Base-by-base conservation (phyloP, 2,797 vertebrate genomes). In the Syndactyla subalaris region DNA sequence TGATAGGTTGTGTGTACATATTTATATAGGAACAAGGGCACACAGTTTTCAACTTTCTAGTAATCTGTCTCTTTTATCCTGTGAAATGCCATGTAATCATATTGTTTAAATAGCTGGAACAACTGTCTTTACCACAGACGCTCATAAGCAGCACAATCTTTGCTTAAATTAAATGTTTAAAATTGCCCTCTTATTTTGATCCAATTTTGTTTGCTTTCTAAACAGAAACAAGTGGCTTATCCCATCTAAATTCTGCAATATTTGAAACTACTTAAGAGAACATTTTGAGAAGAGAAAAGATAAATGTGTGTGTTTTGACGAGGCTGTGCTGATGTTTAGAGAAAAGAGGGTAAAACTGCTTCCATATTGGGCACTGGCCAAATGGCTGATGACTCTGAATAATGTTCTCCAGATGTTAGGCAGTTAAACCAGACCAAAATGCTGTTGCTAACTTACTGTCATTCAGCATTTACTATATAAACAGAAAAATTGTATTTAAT, bases 31-130 rank as follows among this genome's bases (percentile, higher is more conserved):
- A 96, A 58, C 9, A 58, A 88, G 76, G 92, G 91, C 88, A 89
- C 76, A 88, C 82, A 67, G 84, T 82, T 87, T 92, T 78, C 92
- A 88, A 81, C 91, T 96, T 96, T 71, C 89, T 77, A 78, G 91
- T 86, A 96, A 95, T 92, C 92, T 92, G 55, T 94, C 91, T 95
- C 74, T 84, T 89, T 92, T 88, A 77, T 86, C 59, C 83, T 90
- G 78, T 86, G 82, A 95, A 97, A 97, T 92, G 93, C 88, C 79
- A n/a, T 95, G 78, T 95, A 97, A 98, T 97, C 97, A 96, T 85
- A 95, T 95, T 97, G 97, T 97, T 97, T 97, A 97, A 97, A 96
- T 95, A 96, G 91, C 93, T 97, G 85, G 86, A 97, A 91, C 89
- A 93, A 95, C 91, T 91, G 95, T 92, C 96, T 96, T 96, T 91